Conservation (phyloP, 2,888 invertebrate species). For the Sminthurides aquaticus region DNA sequence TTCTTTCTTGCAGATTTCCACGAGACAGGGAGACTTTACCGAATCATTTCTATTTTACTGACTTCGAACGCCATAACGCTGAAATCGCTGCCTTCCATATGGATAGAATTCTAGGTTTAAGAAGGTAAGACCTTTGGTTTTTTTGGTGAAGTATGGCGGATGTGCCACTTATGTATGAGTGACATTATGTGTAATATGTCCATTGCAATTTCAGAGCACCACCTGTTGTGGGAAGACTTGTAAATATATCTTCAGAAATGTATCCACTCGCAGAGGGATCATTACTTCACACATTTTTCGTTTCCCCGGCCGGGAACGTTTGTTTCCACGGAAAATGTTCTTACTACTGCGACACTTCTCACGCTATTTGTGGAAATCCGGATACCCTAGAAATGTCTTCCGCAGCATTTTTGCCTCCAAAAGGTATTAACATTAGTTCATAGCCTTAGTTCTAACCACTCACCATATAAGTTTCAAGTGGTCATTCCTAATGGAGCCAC, state of each 20-base stretch:
- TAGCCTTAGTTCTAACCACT: neutral
- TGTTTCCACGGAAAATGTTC: constrained; percentile 75
- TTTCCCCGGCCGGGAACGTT: constrained; percentile 83
- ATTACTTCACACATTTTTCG: constrained; percentile 83
- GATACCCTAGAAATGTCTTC: constrained; percentile 93
- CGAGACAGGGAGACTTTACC: constrained; percentile 92
- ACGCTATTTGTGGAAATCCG: constrained; percentile 67
- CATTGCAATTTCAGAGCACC: constrained; percentile 62
- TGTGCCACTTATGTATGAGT: neutral
- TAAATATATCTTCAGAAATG: constrained; percentile 92
- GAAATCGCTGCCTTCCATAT: constrained; percentile 98
- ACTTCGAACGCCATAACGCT: constrained; percentile 95
- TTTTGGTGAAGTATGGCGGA: no score
- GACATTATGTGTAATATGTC: neutral
- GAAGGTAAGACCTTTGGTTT: constrained; percentile 47
- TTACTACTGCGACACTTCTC: constrained; percentile 66
- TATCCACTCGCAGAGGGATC: constrained; percentile 89
- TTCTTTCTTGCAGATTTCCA: constrained; percentile 75
- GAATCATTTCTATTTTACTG: constrained; percentile 99
- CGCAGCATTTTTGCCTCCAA: constrained; percentile 86
- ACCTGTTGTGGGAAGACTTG: constrained; percentile 83
- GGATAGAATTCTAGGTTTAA: constrained; percentile 89
- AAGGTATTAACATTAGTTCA: constrained; percentile 46
- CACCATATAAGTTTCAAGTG: neutral
- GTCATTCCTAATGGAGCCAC: neutral